A percentile compares a stretch with the other conserved stretches of the same genome.
These are phyloP conservation scores for Cotesia vestalis DNA, from an alignment of 1,140 invertebrate species.

Conservation along the genomic window DNA sequence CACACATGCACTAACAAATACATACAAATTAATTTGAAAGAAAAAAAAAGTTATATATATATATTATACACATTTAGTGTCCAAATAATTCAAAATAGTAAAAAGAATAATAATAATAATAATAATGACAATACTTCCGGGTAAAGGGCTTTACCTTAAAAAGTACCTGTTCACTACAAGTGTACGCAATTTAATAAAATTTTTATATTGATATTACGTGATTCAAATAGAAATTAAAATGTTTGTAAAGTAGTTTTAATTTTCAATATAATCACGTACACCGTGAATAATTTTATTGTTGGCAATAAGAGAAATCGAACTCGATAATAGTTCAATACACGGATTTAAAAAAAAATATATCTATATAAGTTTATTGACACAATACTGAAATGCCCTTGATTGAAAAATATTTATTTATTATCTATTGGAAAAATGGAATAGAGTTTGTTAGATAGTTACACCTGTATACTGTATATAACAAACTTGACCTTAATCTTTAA, in stretches of 20 bases:
- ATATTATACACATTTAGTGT: background rate
- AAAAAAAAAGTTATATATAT: too few species aligned
- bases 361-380: too few species aligned
- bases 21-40: too few species aligned
- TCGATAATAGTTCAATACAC: conserved; percentile 41
- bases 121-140: too few species aligned
- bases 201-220: background rate
- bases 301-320: conserved; percentile 62
- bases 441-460: too few species aligned
- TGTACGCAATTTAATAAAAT: background rate
- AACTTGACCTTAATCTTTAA: conserved; percentile 2
- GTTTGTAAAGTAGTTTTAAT: background rate
- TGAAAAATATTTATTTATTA: too few species aligned
- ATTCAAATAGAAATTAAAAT: background rate
- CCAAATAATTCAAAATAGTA: background rate
- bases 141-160: too few species aligned
- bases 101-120: background rate
- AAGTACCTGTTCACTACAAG: background rate
- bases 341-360: background rate
- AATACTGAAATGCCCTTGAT: too few species aligned
- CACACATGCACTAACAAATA: too few species aligned
- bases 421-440: too few species aligned
- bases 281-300: conserved; percentile 45
- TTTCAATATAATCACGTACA: background rate
- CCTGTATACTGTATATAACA: too few species aligned